Percentiles rank a stretch among this genome's conserved stretches.
phyloP scores from a whole-genome alignment of 1,140 invertebrate species.

The Cataglyphis hispanica region DNA sequence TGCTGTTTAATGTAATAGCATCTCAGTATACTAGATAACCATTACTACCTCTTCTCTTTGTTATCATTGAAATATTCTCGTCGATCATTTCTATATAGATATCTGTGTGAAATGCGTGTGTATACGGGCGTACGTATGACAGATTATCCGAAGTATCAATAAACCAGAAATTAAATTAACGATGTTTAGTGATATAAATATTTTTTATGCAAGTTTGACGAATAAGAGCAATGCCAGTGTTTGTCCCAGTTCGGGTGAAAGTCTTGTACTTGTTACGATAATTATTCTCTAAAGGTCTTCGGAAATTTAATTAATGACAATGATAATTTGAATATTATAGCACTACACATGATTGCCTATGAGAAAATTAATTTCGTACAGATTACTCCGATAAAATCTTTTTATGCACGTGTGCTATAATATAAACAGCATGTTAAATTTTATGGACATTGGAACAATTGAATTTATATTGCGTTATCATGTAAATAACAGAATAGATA shows the following conservation, averaged over 20 bases:
- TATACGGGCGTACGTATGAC: no score
- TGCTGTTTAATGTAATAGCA: background rate
- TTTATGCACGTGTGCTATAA: background rate
- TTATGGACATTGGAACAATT: background rate
- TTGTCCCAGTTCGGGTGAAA: background rate
- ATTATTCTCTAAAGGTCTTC: background rate
- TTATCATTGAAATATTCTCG: background rate
- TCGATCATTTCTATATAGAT: no score
- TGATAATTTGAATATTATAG: conserved; percentile 15
- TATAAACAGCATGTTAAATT: background rate
- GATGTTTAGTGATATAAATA: background rate
- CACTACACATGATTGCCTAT: background rate
- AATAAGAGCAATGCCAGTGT: conserved; percentile 4
- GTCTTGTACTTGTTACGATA: background rate
- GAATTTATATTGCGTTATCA: background rate
- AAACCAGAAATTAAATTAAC: background rate
- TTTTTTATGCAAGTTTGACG: conserved; percentile 1
- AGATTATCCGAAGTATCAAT: background rate
- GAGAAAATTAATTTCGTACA: background rate
- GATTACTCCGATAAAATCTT: conserved; percentile 12
- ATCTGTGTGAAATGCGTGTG: no score
- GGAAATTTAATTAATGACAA: conserved; percentile 30
- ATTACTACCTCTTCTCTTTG: conserved; percentile 7
- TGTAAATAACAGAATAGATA: background rate
- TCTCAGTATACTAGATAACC: background rate